phyloP scores from a whole-genome alignment of 2,797 vertebrate genomes.

The Xiphorhynchus erythropygius region DNA sequence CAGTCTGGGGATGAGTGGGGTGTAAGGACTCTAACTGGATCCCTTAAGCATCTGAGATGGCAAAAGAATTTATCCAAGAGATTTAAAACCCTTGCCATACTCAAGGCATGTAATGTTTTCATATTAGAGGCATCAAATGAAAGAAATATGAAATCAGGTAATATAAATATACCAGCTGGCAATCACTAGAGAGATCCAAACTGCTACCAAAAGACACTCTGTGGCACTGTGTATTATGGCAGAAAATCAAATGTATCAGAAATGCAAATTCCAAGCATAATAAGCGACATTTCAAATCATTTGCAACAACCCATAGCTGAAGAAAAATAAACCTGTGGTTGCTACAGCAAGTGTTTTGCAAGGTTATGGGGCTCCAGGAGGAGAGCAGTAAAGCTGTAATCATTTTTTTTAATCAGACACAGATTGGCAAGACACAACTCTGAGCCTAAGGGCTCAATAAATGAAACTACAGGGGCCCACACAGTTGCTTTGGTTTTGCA shows the following conservation, averaged over 20 bases:
- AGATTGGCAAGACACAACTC: background rate
- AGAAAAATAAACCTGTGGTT: background rate
- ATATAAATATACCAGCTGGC: background rate
- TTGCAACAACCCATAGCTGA: background rate
- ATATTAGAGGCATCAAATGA: background rate
- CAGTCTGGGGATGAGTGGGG: background rate
- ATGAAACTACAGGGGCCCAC: background rate
- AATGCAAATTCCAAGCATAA: background rate
- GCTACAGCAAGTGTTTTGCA: background rate
- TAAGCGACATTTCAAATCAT: background rate
- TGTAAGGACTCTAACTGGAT: background rate
- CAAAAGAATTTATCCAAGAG: background rate
- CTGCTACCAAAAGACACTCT: background rate
- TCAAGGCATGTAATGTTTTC: background rate
- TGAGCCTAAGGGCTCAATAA: background rate
- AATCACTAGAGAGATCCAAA: background rate
- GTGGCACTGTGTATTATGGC: background rate
- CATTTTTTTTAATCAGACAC: background rate
- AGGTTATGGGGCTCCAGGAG: background rate
- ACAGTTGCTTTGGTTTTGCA: conserved; percentile 8
- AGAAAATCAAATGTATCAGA: background rate
- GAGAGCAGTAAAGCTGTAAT: background rate
- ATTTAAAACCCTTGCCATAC: background rate
- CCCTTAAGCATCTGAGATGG: background rate
- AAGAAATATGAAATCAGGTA: background rate